phyloP scores from a whole-genome alignment of 2,888 invertebrate species.

The Orthosia gothica region DNA sequence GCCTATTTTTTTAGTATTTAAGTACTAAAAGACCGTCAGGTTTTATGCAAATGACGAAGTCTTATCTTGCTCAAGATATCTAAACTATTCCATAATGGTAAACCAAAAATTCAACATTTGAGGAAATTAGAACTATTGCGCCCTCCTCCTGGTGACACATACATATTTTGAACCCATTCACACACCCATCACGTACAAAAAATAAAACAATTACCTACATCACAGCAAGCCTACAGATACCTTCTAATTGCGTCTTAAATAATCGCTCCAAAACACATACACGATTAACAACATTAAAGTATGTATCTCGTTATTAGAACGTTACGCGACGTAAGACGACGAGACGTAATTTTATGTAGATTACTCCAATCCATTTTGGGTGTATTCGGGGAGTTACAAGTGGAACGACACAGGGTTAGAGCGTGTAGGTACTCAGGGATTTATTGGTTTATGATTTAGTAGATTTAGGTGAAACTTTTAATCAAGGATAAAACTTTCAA shows the following conservation, averaged over 20 bases:
- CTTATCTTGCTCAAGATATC: too few species aligned
- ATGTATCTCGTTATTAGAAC: constrained; percentile 64
- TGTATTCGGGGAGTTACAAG: constrained; percentile 47
- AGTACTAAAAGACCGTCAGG: too few species aligned
- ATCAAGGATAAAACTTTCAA: neutral
- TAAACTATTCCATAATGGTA: too few species aligned
- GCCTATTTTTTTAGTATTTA: too few species aligned
- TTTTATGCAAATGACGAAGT: too few species aligned
- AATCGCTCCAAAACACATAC: constrained; percentile 57
- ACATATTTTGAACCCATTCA: constrained; percentile 23
- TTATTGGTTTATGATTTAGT: neutral
- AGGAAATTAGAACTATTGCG: neutral
- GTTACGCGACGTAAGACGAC: constrained; percentile 49
- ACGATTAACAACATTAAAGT: constrained; percentile 66
- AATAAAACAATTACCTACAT: constrained; percentile 56
- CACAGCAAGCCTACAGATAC: constrained; percentile 40
- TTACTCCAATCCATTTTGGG: constrained; percentile 56
- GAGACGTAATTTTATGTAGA: constrained; percentile 66
- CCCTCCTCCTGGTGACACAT: neutral
- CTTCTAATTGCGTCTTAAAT: constrained; percentile 60
- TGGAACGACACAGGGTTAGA: constrained; percentile 36
- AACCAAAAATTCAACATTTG: too few species aligned
- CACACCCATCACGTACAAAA: constrained; percentile 17
- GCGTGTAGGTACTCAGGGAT: neutral
- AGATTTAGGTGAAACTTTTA: neutral